A percentile compares a stretch with the other conserved stretches of the same genome.
Conservation (phyloP, 2,797 vertebrate genomes). For the Phoebastria nigripes region DNA sequence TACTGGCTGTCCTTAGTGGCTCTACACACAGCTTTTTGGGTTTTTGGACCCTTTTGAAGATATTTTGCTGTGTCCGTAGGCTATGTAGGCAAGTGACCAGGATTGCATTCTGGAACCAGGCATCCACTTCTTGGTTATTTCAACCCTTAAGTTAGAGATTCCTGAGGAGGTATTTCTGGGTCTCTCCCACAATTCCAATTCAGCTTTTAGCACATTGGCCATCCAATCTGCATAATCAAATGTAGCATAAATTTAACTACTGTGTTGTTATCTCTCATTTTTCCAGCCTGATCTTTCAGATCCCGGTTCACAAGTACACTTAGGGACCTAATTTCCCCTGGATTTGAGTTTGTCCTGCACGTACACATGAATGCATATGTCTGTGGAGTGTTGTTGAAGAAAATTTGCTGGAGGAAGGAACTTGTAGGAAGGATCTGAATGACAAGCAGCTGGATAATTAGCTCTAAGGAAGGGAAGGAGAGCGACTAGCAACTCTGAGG, state of each 20-base stretch:
- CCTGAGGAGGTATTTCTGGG: not conserved
- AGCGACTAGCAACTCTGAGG: not conserved
- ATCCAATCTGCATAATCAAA: not conserved
- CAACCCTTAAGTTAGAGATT: not conserved
- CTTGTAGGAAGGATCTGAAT: not conserved
- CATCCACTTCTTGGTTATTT: not conserved
- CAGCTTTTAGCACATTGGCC: not conserved
- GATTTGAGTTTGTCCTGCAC: not conserved
- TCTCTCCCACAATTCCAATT: not conserved
- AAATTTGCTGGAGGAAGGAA: not conserved
- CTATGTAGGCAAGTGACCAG: not conserved
- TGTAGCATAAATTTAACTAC: not conserved
- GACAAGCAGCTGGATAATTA: not conserved
- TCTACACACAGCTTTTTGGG: not conserved
- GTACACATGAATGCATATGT: not conserved
- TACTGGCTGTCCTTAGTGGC: not conserved
- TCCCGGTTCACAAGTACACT: not conserved
- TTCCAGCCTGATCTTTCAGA: not conserved
- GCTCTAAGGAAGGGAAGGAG: not conserved
- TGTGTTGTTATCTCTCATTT: not conserved
- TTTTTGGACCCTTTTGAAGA: not conserved
- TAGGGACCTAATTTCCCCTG: not conserved
- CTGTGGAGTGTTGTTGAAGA: not conserved
- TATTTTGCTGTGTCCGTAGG: not conserved
- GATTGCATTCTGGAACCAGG: not conserved